Conservation (phyloP, 2,797 vertebrate species). For the Saxicola maurus region DNA sequence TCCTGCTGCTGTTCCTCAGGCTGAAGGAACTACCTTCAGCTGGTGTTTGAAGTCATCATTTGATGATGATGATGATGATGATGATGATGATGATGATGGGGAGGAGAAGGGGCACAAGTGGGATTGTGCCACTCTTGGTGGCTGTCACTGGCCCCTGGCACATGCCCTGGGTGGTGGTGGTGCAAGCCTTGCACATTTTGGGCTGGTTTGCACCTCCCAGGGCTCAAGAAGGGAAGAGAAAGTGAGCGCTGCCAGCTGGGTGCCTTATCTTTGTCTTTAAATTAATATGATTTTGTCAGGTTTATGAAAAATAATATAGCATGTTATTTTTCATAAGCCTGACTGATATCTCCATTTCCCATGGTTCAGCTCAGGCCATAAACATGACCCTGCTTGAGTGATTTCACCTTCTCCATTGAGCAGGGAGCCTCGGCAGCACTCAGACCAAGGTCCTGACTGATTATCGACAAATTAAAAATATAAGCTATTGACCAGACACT, state of each 20-base stretch:
- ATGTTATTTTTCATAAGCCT: conserved; percentile 56
- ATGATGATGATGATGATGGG: background rate
- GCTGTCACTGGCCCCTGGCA: background rate
- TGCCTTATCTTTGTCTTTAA: conserved; percentile 64
- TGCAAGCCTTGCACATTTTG: background rate
- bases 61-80: background rate
- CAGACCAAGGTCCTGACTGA: conserved; percentile 75
- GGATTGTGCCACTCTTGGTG: accelerated
- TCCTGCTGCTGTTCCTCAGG: background rate
- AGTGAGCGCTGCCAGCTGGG: background rate
- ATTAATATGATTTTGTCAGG: conserved; percentile 62
- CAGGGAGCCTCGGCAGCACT: conserved; percentile 45
- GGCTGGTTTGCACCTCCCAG: background rate
- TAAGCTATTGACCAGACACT: conserved; percentile 82
- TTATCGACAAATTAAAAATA: conserved; percentile 84
- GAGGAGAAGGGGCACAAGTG: background rate
- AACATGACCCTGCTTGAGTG: conserved; percentile 65
- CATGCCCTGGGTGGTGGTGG: accelerated
- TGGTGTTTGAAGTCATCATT: background rate
- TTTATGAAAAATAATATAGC: conserved; percentile 63
- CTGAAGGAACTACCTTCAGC: background rate
- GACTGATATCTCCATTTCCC: conserved; percentile 59
- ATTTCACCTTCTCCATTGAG: conserved; percentile 52
- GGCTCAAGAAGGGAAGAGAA: background rate
- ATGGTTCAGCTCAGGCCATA: conserved; percentile 58